These are phyloP conservation scores for Lissocephala sabroskyi DNA, from an alignment of 2,888 invertebrate species.

Conservation along the genomic window DNA sequence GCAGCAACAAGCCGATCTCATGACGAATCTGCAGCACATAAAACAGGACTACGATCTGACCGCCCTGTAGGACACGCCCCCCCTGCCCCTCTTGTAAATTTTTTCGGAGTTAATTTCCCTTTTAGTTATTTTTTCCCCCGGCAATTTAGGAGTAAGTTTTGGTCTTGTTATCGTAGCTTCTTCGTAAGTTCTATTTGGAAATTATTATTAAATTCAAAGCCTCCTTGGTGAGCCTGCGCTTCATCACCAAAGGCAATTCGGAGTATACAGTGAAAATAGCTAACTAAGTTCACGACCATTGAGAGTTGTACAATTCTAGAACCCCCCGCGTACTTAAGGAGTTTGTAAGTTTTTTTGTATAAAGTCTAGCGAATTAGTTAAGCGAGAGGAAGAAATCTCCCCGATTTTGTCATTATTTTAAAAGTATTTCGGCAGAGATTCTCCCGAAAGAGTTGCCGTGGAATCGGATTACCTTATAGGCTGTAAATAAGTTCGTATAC, in stretches of 20 bases:
- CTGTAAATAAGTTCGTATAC: constrained; percentile 55
- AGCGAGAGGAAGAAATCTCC: no score
- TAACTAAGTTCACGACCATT: constrained; percentile 38
- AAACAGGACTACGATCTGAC: constrained; percentile 93
- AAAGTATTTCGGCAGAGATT: constrained; percentile 20
- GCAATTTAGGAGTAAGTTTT: no score
- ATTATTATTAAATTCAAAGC: no score
- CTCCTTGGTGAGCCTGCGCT: no score
- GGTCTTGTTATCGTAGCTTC: neutral
- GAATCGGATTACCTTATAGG: no score
- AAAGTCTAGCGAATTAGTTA: constrained; percentile 49
- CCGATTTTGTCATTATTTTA: constrained; percentile 57
- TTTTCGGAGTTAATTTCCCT: no score
- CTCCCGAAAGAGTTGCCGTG: constrained; percentile 42
- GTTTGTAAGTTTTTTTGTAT: constrained; percentile 47
- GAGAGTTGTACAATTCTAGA: constrained; percentile 42
- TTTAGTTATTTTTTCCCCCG: no score
- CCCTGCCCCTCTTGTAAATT: no score
- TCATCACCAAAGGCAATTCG: constrained; percentile 55
- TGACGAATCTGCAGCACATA: constrained; percentile 75
- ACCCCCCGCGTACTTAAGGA: constrained; percentile 45
- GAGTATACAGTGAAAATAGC: constrained; percentile 71
- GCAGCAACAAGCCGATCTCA: constrained; percentile 64
- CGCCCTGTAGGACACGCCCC: constrained; percentile 80
- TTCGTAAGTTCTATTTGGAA: no score